Percentiles rank a stretch among this genome's conserved stretches.
These are phyloP conservation scores for Diacarnus erythraeanus DNA, from an alignment of 37 sponge, comb jelly and placozoan species.

Conservation along the genomic window DNA sequence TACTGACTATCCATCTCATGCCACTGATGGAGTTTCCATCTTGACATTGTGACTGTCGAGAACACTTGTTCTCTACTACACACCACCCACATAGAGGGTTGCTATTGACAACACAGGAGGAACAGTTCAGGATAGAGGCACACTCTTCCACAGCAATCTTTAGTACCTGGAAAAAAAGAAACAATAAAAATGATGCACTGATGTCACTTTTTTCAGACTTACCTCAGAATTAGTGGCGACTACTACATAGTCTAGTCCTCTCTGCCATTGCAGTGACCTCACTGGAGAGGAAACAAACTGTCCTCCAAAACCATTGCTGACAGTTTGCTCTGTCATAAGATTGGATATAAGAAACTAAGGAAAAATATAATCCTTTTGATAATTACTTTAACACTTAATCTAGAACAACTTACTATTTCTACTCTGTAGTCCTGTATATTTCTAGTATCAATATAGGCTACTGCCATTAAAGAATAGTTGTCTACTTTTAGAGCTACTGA, in stretches of 20 bases:
- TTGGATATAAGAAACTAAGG: background rate
- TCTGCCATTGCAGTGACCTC: conserved; percentile 23
- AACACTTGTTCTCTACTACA: conserved; percentile 85
- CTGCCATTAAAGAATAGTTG: too few species aligned
- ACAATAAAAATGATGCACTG: background rate
- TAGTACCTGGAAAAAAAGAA: conserved; percentile 24
- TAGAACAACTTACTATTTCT: background rate
- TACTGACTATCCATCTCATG: conserved; percentile 39
- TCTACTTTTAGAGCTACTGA: background rate
- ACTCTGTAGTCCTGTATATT: too few species aligned
- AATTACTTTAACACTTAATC: background rate
- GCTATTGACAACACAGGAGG: conserved; percentile 23
- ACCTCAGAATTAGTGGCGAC: conserved; percentile 26
- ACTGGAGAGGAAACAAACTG: conserved; percentile 30
- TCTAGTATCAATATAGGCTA: background rate
- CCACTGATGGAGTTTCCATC: conserved; percentile 35
- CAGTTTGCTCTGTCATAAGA: background rate
- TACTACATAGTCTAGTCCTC: conserved; percentile 55
- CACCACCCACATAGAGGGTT: conserved; percentile 94
- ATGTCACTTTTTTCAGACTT: background rate
- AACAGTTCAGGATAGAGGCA: conserved; percentile 37
- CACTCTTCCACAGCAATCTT: conserved; percentile 57
- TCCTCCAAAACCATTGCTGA: background rate
- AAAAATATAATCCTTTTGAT: background rate
- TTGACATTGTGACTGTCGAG: conserved; percentile 58